phyloP scores from a whole-genome alignment of 2,888 invertebrate genomes.

The Agriopis marginaria region DNA sequence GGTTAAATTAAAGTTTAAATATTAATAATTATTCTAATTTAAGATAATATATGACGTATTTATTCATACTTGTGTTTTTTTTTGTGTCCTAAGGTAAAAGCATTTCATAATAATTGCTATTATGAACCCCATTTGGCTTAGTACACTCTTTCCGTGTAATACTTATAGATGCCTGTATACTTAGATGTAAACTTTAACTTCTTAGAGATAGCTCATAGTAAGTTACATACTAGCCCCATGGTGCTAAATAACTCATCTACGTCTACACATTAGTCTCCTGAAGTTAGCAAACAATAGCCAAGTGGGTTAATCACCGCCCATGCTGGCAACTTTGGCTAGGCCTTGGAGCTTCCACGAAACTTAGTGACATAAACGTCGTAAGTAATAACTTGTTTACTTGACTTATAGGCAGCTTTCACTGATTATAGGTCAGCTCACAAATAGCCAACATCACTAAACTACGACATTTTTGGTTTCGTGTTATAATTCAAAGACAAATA shows the following conservation, averaged over 20 bases:
- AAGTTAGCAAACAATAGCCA: slow-evolving; percentile 9
- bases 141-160: too few relatives aligned
- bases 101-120: too few relatives aligned
- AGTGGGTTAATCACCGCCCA: slow-evolving; percentile 25
- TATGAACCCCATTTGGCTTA: too few relatives aligned
- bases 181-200: too few relatives aligned
- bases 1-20: too few relatives aligned
- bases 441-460: neutral
- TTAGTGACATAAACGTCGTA: slow-evolving; percentile 17
- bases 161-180: too few relatives aligned
- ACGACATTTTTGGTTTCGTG: neutral
- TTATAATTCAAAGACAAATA: neutral
- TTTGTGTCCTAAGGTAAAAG: too few relatives aligned
- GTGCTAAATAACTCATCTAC: neutral
- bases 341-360: slow-evolving; percentile 14
- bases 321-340: slow-evolving; percentile 11
- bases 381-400: slow-evolving; percentile 16
- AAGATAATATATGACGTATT: too few relatives aligned
- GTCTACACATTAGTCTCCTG: neutral
- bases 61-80: too few relatives aligned
- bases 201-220: too few relatives aligned
- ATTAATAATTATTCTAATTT: too few relatives aligned
- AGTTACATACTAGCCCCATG: too few relatives aligned
- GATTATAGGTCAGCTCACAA: slow-evolving; percentile 4
- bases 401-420: neutral